Percentiles rank a stretch among this genome's conserved stretches.
Conservation (phyloP, 2,888 invertebrate genomes). For the Polydrusus tereticollis region DNA sequence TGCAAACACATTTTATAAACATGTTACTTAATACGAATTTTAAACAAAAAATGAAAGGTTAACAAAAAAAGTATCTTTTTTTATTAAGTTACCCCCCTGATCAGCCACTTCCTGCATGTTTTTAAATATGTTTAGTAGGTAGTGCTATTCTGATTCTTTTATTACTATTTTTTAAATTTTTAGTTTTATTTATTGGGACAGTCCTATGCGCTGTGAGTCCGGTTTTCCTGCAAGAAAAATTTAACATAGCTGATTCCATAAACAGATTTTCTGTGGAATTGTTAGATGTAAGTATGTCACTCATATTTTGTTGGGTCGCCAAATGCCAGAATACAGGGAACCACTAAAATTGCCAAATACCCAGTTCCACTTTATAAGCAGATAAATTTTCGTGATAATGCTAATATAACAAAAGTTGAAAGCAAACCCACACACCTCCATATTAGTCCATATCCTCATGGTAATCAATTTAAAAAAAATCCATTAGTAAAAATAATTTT, state of each 20-base stretch:
- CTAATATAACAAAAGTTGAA: neutral
- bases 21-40: too few species aligned
- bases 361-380: neutral
- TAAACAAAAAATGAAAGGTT: too few species aligned
- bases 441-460: neutral
- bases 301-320: neutral
- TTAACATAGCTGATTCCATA: conserved; percentile 55
- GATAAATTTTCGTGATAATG: neutral
- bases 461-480: neutral
- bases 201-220: conserved; percentile 6
- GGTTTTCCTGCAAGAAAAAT: conserved; percentile 39
- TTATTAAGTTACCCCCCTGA: too few species aligned
- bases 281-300: conserved; percentile 59
- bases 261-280: conserved; percentile 60
- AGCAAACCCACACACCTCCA: neutral
- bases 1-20: too few species aligned
- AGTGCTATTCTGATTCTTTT: too few species aligned
- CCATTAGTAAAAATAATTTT: neutral
- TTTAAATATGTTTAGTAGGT: too few species aligned
- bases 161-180: neutral
- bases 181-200: conserved; percentile 20
- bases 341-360: too few species aligned
- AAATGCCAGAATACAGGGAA: neutral
- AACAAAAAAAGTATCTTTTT: too few species aligned
- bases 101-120: too few species aligned